Conservation (phyloP, 2,113 vertebrate genomes). For the Carassius auratus region DNA sequence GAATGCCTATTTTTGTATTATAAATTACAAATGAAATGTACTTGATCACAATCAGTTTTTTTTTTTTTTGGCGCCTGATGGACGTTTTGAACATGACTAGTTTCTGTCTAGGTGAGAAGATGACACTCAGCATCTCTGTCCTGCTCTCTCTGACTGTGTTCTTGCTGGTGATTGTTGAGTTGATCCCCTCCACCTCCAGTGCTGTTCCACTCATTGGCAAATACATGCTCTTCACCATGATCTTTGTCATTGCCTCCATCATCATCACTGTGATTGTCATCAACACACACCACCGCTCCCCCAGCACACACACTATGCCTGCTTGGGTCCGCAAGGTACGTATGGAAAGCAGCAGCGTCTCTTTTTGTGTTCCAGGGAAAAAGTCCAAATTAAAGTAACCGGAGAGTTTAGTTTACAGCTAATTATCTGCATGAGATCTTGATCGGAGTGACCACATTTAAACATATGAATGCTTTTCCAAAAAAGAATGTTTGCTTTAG, state of each 20-base stretch:
- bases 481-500: not conserved
- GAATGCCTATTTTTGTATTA: not conserved
- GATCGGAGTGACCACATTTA: too few relatives aligned
- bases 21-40: not conserved
- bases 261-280: constrained; percentile 97
- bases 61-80: not conserved
- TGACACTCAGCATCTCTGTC: constrained; percentile 97
- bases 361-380: constrained; percentile 55
- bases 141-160: constrained; percentile 96
- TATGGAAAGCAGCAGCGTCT: not conserved
- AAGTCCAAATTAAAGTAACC: too few relatives aligned
- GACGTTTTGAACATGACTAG: not conserved
- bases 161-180: constrained; percentile 96
- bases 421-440: too few relatives aligned
- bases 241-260: constrained; percentile 95
- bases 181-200: constrained; percentile 96
- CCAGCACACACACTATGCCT: constrained; percentile 95
- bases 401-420: too few relatives aligned
- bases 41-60: not conserved
- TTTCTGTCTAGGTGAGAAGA: constrained; percentile 89
- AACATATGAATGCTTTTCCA: too few relatives aligned
- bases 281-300: constrained; percentile 96
- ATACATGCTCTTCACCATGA: constrained; percentile 99
- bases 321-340: constrained; percentile 94
- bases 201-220: constrained; percentile 96